Evolutionary conservation across 1,140 invertebrate genomes (phyloP), one percentile per base, ranked within the genome.

Genomic region (Formica selysi): DNA sequence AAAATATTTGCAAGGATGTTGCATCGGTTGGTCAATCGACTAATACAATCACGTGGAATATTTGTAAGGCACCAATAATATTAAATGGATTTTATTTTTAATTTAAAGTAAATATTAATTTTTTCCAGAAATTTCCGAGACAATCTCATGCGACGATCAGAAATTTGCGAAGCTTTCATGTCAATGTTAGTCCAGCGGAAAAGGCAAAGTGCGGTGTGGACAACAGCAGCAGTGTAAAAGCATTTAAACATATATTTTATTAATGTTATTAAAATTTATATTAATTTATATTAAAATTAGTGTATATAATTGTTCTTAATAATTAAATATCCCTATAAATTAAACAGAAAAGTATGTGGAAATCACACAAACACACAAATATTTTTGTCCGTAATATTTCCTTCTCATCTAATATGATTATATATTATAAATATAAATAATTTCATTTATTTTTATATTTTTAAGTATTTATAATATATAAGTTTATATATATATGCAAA

Each of bases 171-270:
- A 41, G 65, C 36, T 80, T 94, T 59, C 93, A 93, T 22, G 80
- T 93, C 1, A 94, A 94, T 51, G 64, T 93, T 19, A 92, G 89
- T 44, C 62, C 88, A 7, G 79, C 76, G 5, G 93, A 93, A 11
- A 93, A 91, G 59, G 76, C 84, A 26, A 87, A 84, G 70, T 94
- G 92, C 22, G 87, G 84, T 22, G 48, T 68, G 7, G 74, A 91
- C 2, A n/a, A 13, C 5, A 32, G 10, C 22, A 65, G 67, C 0
- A 91, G 76, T 29, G 90, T 87, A 71, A 48, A 29, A 38, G 29
- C 48, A 51, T 51, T 51, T 73, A 57, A 73, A 32, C 32, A 41
- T 2, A 44, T 32, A 61, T 81, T n/a, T 32, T 32, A 22, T 26
- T 44, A 22, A 57, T 41, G 29, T 16, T 57, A n/a, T 54, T n/a